These are phyloP conservation scores for Thecophora atra DNA, from an alignment of 2,888 invertebrate species.

Conservation along the genomic window DNA sequence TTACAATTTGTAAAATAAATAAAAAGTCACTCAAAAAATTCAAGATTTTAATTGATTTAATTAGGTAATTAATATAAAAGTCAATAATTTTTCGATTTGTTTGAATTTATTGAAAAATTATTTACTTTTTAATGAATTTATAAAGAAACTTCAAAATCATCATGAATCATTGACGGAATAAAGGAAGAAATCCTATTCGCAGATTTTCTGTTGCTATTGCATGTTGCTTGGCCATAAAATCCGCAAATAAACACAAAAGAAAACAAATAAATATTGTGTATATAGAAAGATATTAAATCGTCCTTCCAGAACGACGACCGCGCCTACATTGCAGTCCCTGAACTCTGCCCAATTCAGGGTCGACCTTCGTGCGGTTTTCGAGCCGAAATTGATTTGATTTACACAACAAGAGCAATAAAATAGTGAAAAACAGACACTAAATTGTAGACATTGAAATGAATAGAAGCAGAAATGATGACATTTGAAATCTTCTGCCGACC, in stretches of 20 bases:
- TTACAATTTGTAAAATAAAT: too few species aligned
- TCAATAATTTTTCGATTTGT: too few species aligned
- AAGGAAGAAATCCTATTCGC: too few species aligned
- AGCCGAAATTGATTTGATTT: not conserved
- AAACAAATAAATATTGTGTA: not conserved
- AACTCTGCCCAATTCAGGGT: not conserved
- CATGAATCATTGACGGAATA: too few species aligned
- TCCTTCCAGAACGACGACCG: not conserved
- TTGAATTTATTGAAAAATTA: too few species aligned
- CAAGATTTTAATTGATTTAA: too few species aligned
- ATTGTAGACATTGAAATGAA: not conserved
- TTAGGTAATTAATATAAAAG: too few species aligned
- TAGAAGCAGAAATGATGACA: not conserved
- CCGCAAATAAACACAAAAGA: not conserved
- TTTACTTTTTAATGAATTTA: too few species aligned
- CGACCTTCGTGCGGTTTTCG: not conserved
- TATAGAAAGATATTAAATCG: not conserved
- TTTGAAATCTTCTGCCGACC: not conserved
- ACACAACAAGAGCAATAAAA: not conserved
- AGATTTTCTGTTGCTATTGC: not conserved
- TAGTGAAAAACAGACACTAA: not conserved
- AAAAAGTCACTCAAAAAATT: too few species aligned
- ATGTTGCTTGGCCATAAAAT: not conserved
- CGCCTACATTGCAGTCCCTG: not conserved
- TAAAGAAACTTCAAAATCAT: too few species aligned